phyloP scores from a whole-genome alignment of 2,888 invertebrate genomes.

The Hemithea aestivaria region DNA sequence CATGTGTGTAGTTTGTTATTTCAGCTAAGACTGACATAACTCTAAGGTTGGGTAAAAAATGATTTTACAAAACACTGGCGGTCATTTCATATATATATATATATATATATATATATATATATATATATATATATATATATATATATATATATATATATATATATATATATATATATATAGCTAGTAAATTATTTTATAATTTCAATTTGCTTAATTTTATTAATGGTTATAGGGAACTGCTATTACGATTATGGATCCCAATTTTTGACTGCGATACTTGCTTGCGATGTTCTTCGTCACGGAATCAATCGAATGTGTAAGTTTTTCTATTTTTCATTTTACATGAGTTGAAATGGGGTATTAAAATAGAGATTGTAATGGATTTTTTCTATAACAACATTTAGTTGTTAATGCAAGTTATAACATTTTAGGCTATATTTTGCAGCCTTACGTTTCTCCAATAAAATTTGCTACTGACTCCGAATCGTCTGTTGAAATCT shows the following conservation, averaged over 20 bases:
- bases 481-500: slow-evolving; percentile 25
- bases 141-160: no score
- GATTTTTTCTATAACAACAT: not conserved
- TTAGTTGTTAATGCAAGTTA: slow-evolving; percentile 25
- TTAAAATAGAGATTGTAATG: not conserved
- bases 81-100: no score
- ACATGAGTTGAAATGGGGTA: not conserved
- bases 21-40: no score
- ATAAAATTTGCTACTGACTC: slow-evolving; percentile 57
- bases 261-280: slow-evolving; percentile 60
- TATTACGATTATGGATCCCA: slow-evolving; percentile 67
- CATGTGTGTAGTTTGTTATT: no score
- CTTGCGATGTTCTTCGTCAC: slow-evolving; percentile 60
- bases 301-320: slow-evolving; percentile 64
- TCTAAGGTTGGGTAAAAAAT: no score
- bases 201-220: no score
- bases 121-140: no score
- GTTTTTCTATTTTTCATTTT: slow-evolving; percentile 26
- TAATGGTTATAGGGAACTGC: slow-evolving; percentile 54
- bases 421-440: slow-evolving; percentile 72
- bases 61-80: no score
- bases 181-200: no score
- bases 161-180: no score
- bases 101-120: no score
- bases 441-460: slow-evolving; percentile 73